Evolutionary conservation across 2,797 vertebrate genomes (phyloP).

Genomic region (Sebastiscus tertius): DNA sequence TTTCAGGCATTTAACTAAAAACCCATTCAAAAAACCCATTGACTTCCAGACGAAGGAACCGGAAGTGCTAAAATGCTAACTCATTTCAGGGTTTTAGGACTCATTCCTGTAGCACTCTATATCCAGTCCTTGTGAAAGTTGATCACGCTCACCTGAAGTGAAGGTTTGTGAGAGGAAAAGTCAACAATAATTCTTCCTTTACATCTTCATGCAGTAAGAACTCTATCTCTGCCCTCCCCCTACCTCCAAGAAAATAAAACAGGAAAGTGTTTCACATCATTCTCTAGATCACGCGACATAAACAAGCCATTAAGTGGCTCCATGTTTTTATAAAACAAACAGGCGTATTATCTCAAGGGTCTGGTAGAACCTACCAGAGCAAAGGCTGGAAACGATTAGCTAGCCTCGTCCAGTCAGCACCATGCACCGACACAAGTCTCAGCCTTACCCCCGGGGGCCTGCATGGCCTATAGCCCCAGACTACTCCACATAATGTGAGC

Average conservation of each 20-base stretch:
- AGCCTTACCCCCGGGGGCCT: slow-evolving; percentile 13
- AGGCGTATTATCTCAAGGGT: slow-evolving; percentile 50
- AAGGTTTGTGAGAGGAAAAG: not conserved
- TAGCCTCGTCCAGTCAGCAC: slow-evolving; percentile 49
- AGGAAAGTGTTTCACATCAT: slow-evolving; percentile 23
- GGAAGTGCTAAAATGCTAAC: too few species aligned
- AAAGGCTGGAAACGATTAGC: slow-evolving; percentile 69
- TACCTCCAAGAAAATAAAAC: slow-evolving; percentile 14
- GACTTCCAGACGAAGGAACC: too few species aligned
- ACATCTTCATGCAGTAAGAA: not conserved
- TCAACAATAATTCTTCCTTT: not conserved
- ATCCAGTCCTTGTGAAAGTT: not conserved
- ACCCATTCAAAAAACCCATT: too few species aligned
- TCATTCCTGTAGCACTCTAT: too few species aligned
- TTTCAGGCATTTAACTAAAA: too few species aligned
- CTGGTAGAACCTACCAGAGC: slow-evolving; percentile 45
- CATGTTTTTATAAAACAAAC: slow-evolving; percentile 59
- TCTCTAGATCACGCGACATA: slow-evolving; percentile 33
- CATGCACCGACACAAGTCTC: slow-evolving; percentile 50
- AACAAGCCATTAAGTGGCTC: slow-evolving; percentile 62
- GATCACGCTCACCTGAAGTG: not conserved
- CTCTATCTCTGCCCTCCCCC: not conserved
- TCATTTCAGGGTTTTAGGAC: too few species aligned
- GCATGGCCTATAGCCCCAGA: not conserved
- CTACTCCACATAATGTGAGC: slow-evolving; percentile 14